Conservation (phyloP, 2,888 invertebrate species). For the Escarpia spicata region DNA sequence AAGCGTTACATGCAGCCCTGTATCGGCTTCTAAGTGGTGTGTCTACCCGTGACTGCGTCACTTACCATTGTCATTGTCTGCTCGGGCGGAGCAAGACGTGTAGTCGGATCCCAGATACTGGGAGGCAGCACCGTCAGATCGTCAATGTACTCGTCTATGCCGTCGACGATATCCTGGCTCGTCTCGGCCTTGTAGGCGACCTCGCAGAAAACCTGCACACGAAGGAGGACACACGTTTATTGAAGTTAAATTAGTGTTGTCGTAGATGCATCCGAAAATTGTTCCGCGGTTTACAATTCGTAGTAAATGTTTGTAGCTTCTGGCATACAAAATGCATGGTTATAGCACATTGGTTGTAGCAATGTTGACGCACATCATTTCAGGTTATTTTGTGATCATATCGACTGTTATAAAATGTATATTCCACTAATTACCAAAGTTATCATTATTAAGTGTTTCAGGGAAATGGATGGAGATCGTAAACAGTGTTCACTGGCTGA, state of each 20-base stretch:
- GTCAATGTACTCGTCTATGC: slow-evolving; percentile 95
- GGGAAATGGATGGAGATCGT: neutral
- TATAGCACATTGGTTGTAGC: neutral
- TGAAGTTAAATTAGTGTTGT: neutral
- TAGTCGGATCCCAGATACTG: slow-evolving; percentile 97
- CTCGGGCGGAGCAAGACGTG: slow-evolving; percentile 68
- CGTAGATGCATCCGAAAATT: neutral
- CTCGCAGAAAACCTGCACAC: slow-evolving; percentile 61
- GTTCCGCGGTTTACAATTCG: too few relatives aligned
- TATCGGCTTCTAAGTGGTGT: neutral
- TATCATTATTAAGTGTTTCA: neutral
- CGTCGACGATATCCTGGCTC: slow-evolving; percentile 88
- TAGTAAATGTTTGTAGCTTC: neutral
- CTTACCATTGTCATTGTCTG: slow-evolving; percentile 41
- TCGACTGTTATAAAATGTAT: neutral
- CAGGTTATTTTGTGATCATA: neutral
- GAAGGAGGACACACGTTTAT: neutral
- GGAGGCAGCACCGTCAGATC: slow-evolving; percentile 84
- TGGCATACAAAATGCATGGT: neutral
- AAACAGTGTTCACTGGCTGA: too few relatives aligned
- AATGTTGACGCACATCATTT: neutral
- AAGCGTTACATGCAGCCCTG: neutral
- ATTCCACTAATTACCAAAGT: neutral
- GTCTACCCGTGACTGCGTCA: neutral
- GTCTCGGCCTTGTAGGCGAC: slow-evolving; percentile 63